These are phyloP conservation scores for Pseudomyrmex flavicornis DNA, from an alignment of 1,140 invertebrate genomes.

Conservation along the genomic window DNA sequence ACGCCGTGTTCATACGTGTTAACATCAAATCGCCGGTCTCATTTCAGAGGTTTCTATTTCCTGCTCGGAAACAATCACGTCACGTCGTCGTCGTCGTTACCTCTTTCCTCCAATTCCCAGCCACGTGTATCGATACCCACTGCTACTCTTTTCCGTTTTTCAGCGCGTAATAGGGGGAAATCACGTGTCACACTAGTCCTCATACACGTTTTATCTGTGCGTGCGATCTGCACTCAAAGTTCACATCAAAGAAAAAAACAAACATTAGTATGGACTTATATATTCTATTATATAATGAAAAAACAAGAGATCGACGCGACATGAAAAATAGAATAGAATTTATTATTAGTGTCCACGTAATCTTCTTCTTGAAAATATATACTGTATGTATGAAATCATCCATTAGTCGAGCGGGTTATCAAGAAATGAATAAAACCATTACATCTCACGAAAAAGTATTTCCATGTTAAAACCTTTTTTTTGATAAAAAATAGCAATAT, in stretches of 20 bases:
- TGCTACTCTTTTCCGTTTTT: constrained; percentile 40
- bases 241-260: constrained; percentile 36
- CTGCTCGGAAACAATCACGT: constrained; percentile 60
- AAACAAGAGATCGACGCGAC: constrained; percentile 60
- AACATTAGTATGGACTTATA: constrained; percentile 42
- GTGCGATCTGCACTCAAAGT: background rate
- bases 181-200: constrained; percentile 38
- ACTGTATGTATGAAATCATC: constrained; percentile 44
- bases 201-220: constrained; percentile 42
- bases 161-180: constrained; percentile 33
- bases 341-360: constrained; percentile 64
- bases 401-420: background rate
- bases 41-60: constrained; percentile 51
- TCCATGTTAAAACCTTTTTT: background rate
- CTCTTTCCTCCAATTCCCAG: constrained; percentile 47
- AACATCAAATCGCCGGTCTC: constrained; percentile 55
- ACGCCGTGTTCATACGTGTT: constrained; percentile 47
- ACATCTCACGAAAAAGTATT: constrained; percentile 5
- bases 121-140: constrained; percentile 52
- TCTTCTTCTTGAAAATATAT: constrained; percentile 51
- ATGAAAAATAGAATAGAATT: constrained; percentile 60
- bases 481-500: background rate
- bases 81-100: constrained; percentile 45
- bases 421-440: background rate
- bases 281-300: constrained; percentile 69